Evolutionary conservation across 2,888 invertebrate species (phyloP).

Genomic region (Machimus atricapillus): DNA sequence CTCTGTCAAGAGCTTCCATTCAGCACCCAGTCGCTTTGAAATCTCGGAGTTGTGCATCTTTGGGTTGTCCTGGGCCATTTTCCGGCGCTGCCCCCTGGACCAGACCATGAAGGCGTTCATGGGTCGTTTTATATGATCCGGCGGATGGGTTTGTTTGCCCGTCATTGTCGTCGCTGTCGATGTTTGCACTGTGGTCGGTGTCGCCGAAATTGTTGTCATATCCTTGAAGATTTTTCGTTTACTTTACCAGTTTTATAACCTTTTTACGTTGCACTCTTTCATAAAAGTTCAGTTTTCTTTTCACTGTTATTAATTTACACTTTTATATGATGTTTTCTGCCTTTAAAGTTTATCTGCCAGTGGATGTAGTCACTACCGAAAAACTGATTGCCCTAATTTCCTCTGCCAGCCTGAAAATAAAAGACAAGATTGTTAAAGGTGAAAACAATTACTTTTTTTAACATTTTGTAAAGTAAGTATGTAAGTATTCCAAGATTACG

Average conservation of each 20-base stretch:
- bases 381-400: not conserved
- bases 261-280: not conserved
- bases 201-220: constrained; percentile 12
- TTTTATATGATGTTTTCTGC: not conserved
- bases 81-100: constrained; percentile 90
- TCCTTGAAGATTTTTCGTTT: not conserved
- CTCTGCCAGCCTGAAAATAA: not conserved
- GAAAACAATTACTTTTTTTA: too few species aligned
- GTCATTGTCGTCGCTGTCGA: constrained; percentile 49
- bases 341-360: not conserved
- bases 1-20: constrained; percentile 91
- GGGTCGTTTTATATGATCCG: constrained; percentile 89
- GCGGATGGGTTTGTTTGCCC: constrained; percentile 54
- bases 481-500: too few species aligned
- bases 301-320: not conserved
- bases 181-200: not conserved
- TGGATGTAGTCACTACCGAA: not conserved
- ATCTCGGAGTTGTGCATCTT: constrained; percentile 93
- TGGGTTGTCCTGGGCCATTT: constrained; percentile 94
- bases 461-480: too few species aligned
- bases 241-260: not conserved
- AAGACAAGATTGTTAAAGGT: not conserved
- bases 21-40: constrained; percentile 88
- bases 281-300: not conserved
- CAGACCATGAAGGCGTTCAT: constrained; percentile 99